These are phyloP conservation scores for Scolopax rusticola DNA, from an alignment of 2,797 vertebrate genomes.

Conservation along the genomic window DNA sequence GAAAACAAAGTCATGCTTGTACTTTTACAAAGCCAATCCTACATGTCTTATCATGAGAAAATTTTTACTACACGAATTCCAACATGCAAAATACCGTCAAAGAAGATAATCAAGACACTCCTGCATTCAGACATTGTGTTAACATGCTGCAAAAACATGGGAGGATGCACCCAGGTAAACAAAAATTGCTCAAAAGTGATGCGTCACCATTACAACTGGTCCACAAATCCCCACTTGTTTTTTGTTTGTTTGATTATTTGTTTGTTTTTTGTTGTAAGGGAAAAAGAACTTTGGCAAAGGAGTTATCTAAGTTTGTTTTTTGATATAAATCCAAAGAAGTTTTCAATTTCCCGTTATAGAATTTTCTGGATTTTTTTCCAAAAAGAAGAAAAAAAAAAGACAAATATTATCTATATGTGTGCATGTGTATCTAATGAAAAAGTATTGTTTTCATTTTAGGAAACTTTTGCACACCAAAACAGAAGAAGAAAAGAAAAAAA, in stretches of 20 bases:
- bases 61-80: conserved; percentile 30
- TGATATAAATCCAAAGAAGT: conserved; percentile 14
- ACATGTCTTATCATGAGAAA: conserved; percentile 61
- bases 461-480: not conserved
- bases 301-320: not conserved
- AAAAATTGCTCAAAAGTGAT: conserved; percentile 41
- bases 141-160: conserved; percentile 49
- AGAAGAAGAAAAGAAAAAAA: not conserved
- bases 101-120: conserved; percentile 38
- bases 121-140: conserved; percentile 35
- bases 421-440: not conserved
- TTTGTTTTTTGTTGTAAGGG: not conserved
- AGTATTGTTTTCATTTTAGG: not conserved
- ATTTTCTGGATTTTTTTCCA: not conserved
- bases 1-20: conserved; percentile 61
- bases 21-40: conserved; percentile 38
- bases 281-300: not conserved
- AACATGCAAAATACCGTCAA: conserved; percentile 2
- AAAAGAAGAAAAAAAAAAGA: not conserved
- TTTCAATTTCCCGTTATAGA: conserved; percentile 10
- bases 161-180: conserved; percentile 23
- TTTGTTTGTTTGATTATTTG: conserved; percentile 20
- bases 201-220: not conserved
- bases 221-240: not conserved
- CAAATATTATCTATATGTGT: not conserved